Base-by-base conservation (phyloP, 2,113 vertebrate genomes). In the Microcebus griseorufus region DNA sequence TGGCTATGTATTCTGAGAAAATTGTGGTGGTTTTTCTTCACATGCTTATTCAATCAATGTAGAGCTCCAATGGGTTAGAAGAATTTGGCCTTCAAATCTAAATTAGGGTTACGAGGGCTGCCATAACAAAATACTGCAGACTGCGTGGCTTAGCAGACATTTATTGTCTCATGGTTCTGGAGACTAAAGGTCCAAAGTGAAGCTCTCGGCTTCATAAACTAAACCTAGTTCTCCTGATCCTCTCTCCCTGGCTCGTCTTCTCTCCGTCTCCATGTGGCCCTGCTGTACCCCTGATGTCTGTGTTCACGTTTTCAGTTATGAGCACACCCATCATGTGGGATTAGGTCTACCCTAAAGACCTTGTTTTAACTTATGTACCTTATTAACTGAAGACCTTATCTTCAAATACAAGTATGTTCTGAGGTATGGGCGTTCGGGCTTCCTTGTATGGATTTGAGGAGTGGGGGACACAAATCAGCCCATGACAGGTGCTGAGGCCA, bases 281-380 rank as follows among this genome's bases (percentile, higher is more conserved):
- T 37, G 8, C 73, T 27, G 10, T 1, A 3, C 20, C 32, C 12
- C 23, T 1, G 0, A 0, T 10, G 32, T 16, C 42, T 34, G 48
- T 37, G 22, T 58, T 45, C 80, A 7, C 29, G 32, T 34, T 32
- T 32, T 32, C 70, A 69, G 12, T 32, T 65, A 23, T 9, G 16
- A 70, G 81, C 39, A 29, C 55, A 5, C 11, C 34, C 8, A 5
- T 39, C 53, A 42, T 22, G 13, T 78, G 3, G 51, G 80, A 60
- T 86, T 58, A 70, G 69, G 20, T 16, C 70, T 16, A 34, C 53
- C 64, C 32, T 25, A 0, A 32, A 70, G 65, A 45, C 32, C 37
- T 55, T 11, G 0, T 72, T 94, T 37, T 62, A 69, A 62, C 58
- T 9, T 12, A 4, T 3, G 60, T 25, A 13, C 9, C 18, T 22